phyloP scores from a whole-genome alignment of 2,113 vertebrate species.

The Cnemophilus loriae region DNA sequence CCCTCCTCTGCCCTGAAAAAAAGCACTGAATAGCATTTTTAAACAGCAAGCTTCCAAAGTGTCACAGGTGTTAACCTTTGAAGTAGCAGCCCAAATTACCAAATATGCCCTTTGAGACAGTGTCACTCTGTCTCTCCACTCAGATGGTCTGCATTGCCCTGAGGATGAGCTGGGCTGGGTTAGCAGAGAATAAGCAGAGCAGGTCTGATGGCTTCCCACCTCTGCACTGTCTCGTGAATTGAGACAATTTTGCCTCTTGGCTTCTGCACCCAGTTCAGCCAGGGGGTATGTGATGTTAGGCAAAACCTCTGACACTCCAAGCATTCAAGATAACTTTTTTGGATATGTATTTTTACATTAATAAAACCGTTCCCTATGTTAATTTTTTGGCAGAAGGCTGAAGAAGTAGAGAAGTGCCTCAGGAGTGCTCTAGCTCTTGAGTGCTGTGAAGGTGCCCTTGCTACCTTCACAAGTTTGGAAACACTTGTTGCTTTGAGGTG shows the following conservation, averaged over 20 bases:
- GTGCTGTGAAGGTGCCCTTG: neutral
- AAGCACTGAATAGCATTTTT: neutral
- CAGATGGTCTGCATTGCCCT: neutral
- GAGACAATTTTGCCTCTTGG: neutral
- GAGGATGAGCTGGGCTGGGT: neutral
- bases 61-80: neutral
- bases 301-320: neutral
- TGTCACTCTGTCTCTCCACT: accelerated
- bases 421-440: neutral
- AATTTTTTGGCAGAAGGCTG: neutral
- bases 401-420: neutral
- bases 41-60: neutral
- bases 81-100: neutral
- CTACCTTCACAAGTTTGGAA: neutral
- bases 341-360: neutral
- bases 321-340: neutral
- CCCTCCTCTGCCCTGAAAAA: neutral
- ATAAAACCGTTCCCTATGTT: neutral
- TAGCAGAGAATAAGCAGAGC: neutral
- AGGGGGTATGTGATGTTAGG: neutral
- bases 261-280: neutral
- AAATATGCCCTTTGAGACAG: neutral
- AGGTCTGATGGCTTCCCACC: neutral
- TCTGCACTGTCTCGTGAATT: neutral
- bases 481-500: neutral